Evolutionary conservation across 2,797 vertebrate species (phyloP).

Genomic region (Austrolebias charrua): DNA sequence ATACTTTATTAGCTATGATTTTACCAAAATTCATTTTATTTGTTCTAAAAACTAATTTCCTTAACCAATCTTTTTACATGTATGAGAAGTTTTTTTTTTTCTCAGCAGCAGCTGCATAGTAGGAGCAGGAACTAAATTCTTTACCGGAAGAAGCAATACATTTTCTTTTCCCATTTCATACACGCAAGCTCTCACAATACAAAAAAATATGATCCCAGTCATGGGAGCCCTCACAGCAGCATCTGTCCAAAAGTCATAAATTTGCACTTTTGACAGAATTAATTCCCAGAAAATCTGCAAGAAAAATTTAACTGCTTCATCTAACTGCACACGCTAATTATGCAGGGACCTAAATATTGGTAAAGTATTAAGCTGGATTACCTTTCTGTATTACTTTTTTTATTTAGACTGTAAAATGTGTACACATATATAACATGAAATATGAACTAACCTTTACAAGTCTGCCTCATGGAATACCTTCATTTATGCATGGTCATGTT

Average conservation of each 20-base stretch:
- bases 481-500: constrained; percentile 17
- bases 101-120: background rate
- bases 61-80: background rate
- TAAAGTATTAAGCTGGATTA: constrained; percentile 12
- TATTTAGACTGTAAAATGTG: constrained; percentile 1
- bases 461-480: constrained; percentile 23
- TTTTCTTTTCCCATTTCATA: background rate
- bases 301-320: constrained; percentile 6
- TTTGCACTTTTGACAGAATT: constrained; percentile 15
- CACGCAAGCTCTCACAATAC: background rate
- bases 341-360: background rate
- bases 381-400: background rate
- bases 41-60: background rate
- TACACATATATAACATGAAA: constrained; percentile 12
- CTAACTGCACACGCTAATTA: constrained; percentile 10
- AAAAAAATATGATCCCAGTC: too few relatives aligned
- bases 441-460: constrained; percentile 12
- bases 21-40: background rate
- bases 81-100: background rate
- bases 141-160: background rate
- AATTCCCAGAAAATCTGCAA: background rate
- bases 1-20: background rate
- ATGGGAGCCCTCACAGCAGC: background rate
- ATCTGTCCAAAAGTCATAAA: background rate
- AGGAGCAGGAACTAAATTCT: background rate